Evolutionary conservation across 2,797 vertebrate genomes (phyloP).

Genomic region (Sarcoramphus papa): DNA sequence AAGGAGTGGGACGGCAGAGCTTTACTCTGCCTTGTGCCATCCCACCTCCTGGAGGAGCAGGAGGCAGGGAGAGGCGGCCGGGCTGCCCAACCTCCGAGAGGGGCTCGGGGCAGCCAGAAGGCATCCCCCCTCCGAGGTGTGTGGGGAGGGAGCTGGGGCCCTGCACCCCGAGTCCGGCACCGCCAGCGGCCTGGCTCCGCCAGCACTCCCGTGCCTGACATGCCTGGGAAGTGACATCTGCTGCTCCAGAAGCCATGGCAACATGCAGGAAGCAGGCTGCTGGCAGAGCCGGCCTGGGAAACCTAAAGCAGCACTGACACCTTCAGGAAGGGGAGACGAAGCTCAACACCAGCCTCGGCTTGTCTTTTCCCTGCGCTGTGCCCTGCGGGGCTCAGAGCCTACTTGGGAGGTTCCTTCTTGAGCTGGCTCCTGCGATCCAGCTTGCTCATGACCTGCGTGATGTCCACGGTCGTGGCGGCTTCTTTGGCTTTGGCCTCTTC

Average conservation of each 20-base stretch:
- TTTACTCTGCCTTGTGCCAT: background rate
- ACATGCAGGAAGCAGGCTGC: background rate
- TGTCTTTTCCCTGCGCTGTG: slow-evolving; percentile 6
- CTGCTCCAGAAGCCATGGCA: slow-evolving; percentile 38
- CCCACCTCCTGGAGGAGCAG: background rate
- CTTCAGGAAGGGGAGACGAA: slow-evolving; percentile 57
- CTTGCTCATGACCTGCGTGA: slow-evolving; percentile 99
- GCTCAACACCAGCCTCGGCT: slow-evolving; percentile 4
- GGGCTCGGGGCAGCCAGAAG: background rate
- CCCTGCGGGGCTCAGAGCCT: slow-evolving; percentile 28
- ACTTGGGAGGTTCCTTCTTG: slow-evolving; percentile 67
- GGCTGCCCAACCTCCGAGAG: background rate
- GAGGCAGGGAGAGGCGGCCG: background rate
- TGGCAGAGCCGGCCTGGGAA: slow-evolving; percentile 7
- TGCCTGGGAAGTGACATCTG: background rate
- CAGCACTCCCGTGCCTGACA: background rate
- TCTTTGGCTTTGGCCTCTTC: slow-evolving; percentile 87
- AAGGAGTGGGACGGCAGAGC: background rate
- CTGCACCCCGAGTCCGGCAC: background rate
- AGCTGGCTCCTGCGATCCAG: slow-evolving; percentile 83
- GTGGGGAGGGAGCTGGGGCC: background rate
- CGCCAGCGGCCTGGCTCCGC: background rate
- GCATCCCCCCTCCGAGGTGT: accelerated
- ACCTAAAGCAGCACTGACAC: slow-evolving; percentile 61
- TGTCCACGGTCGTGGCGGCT: slow-evolving; percentile 87